Conservation (phyloP, 2,888 invertebrate genomes). For the Oligia fasciuncula region DNA sequence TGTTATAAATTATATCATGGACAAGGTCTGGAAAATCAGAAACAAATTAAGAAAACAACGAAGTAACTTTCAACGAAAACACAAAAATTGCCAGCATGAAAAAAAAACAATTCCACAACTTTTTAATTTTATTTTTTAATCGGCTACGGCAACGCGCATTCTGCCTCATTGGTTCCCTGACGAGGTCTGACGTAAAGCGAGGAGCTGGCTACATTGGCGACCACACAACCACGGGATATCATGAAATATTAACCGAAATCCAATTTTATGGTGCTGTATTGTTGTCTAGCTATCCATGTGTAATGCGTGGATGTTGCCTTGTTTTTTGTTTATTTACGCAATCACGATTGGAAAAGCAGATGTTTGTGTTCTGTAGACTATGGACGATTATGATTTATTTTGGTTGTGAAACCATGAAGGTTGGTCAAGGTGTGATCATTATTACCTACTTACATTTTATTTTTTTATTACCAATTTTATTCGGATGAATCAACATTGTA, state of each 20-base stretch:
- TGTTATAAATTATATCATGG: not conserved
- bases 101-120: slow-evolving; percentile 29
- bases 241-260: slow-evolving; percentile 79
- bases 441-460: not conserved
- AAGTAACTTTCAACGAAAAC: slow-evolving; percentile 25
- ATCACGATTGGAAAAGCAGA: slow-evolving; percentile 47
- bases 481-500: not conserved
- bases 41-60: too few species aligned
- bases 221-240: slow-evolving; percentile 77
- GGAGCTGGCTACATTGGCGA: slow-evolving; percentile 77
- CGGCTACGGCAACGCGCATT: slow-evolving; percentile 71
- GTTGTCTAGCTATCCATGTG: slow-evolving; percentile 74
- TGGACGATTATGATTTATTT: slow-evolving; percentile 6
- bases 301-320: slow-evolving; percentile 43
- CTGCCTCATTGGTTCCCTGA: slow-evolving; percentile 80
- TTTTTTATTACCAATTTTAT: not conserved
- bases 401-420: not conserved
- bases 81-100: slow-evolving; percentile 29
- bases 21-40: not conserved
- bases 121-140: slow-evolving; percentile 69
- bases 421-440: slow-evolving; percentile 24
- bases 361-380: slow-evolving; percentile 43
- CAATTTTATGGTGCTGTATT: slow-evolving; percentile 82
- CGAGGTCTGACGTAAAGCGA: slow-evolving; percentile 83
- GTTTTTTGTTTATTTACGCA: slow-evolving; percentile 46